Percentiles rank a stretch among this genome's conserved stretches.
phyloP scores from a whole-genome alignment of 2,113 vertebrate species.

The Sphyrna mokarran region DNA sequence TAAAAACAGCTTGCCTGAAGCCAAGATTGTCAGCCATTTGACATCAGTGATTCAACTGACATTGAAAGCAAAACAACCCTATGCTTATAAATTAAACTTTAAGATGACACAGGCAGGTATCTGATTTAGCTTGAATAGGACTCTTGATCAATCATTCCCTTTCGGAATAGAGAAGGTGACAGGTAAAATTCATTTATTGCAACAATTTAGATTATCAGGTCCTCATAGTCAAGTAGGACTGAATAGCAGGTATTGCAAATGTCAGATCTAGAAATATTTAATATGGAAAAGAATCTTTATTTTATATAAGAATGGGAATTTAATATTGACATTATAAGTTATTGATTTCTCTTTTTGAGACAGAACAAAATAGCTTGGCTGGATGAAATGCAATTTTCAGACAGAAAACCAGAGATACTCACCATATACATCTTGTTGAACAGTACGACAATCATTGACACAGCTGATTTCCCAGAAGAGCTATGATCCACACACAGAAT shows the following conservation, averaged over 20 bases:
- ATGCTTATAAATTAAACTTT: background rate
- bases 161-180: background rate
- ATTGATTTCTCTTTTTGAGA: conserved; percentile 15
- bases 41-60: background rate
- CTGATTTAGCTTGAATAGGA: background rate
- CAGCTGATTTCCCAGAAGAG: conserved; percentile 36
- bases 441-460: conserved; percentile 32
- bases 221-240: background rate
- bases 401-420: background rate
- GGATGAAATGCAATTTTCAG: conserved; percentile 30
- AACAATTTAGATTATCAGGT: background rate
- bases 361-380: conserved; percentile 20
- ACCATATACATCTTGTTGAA: conserved; percentile 20
- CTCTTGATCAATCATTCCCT: background rate
- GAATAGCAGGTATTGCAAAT: background rate
- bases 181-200: conserved; percentile 20
- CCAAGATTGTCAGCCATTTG: background rate
- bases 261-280: background rate
- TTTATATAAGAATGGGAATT: conserved; percentile 4
- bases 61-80: background rate
- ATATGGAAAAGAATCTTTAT: conserved; percentile 4
- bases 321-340: conserved; percentile 28
- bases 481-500: conserved; percentile 12
- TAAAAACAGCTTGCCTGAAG: background rate
- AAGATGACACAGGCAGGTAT: background rate